Evolutionary conservation across 2,888 invertebrate species (phyloP).

Genomic region (Lampropteryx suffumata): DNA sequence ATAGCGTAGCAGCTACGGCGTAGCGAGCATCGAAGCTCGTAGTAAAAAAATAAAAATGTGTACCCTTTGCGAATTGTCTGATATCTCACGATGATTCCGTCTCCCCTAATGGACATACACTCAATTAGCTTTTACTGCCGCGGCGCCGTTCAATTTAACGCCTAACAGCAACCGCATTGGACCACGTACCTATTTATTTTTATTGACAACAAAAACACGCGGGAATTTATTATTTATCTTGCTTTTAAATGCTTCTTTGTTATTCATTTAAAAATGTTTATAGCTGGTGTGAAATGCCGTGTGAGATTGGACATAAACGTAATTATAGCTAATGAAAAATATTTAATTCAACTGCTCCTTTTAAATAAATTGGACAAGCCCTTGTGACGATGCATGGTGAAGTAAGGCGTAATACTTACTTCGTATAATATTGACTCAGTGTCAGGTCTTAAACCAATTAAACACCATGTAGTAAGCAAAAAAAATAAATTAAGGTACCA

Average conservation of each 20-base stretch:
- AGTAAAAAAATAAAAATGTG: slow-evolving; percentile 28
- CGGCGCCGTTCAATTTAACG: slow-evolving; percentile 75
- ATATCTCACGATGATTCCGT: slow-evolving; percentile 48
- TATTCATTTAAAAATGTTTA: slow-evolving; percentile 26
- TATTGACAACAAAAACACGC: slow-evolving; percentile 58
- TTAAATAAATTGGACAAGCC: no score
- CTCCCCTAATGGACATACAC: slow-evolving; percentile 72
- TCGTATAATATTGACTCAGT: no score
- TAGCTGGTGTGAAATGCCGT: slow-evolving; percentile 6
- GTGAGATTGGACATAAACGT: slow-evolving; percentile 7
- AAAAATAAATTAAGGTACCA: no score
- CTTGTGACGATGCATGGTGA: no score
- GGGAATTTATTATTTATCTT: slow-evolving; percentile 31
- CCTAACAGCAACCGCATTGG: slow-evolving; percentile 70
- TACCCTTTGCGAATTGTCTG: slow-evolving; percentile 49
- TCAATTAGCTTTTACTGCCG: slow-evolving; percentile 77
- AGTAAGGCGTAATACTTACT: no score
- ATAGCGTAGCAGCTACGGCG: slow-evolving; percentile 2
- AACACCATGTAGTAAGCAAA: no score
- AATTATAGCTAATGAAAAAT: not conserved
- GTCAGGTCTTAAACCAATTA: no score
- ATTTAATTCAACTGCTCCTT: slow-evolving; percentile 1
- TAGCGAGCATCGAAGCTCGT: not conserved
- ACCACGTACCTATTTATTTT: slow-evolving; percentile 70
- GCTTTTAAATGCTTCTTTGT: slow-evolving; percentile 25